Conservation (phyloP, 2,113 vertebrate genomes). For the Dromiciops gliroides region DNA sequence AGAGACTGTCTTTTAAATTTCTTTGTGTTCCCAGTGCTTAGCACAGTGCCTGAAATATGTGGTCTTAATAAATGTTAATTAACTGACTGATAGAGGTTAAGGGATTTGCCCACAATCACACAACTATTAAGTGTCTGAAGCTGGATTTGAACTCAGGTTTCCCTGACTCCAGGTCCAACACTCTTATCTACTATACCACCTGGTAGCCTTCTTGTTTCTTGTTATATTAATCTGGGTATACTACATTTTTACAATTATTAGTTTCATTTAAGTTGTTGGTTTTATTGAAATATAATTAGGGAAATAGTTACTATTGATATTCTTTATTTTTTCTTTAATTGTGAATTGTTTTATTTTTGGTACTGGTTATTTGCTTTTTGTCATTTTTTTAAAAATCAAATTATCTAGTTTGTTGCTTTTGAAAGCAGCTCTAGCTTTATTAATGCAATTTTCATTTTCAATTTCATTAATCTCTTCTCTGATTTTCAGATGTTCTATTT, state of each 20-base stretch:
- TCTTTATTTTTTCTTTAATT: not conserved
- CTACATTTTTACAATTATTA: not conserved
- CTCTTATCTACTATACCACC: not conserved
- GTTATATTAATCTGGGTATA: not conserved
- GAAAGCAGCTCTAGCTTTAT: not conserved
- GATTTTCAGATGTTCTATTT: not conserved
- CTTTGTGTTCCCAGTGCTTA: no score
- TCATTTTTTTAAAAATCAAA: not conserved
- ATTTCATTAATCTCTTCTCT: not conserved
- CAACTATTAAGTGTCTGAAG: no score
- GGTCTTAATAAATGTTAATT: no score
- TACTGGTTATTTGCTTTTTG: not conserved
- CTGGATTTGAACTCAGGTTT: not conserved
- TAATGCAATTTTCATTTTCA: not conserved
- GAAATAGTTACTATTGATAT: not conserved
- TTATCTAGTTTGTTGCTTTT: not conserved
- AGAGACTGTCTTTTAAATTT: no score
- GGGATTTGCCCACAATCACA: no score
- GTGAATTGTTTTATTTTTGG: not conserved
- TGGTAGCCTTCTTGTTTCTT: not conserved
- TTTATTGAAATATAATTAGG: not conserved
- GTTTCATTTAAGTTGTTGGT: not conserved
- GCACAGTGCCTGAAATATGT: no score
- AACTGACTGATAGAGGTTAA: no score
- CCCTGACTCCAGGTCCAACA: not conserved